Evolutionary conservation across 2,113 vertebrate genomes (phyloP).

Genomic region (Stomatorhinus ivindoensis): DNA sequence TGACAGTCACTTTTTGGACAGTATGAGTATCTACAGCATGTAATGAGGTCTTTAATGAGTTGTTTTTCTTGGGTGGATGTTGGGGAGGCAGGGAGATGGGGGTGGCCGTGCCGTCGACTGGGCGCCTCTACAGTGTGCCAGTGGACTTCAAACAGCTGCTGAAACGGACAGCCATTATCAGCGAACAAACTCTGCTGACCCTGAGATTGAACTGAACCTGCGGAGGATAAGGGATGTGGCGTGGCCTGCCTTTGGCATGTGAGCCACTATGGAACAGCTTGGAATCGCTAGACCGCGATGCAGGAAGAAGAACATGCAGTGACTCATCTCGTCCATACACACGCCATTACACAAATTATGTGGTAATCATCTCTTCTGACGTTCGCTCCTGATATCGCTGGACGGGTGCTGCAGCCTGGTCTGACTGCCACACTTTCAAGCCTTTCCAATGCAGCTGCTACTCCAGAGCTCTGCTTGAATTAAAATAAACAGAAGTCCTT

Average conservation of each 20-base stretch:
- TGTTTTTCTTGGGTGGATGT: neutral
- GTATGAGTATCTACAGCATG: neutral
- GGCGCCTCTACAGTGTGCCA: neutral
- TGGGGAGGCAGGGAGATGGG: neutral
- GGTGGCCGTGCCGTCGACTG: neutral
- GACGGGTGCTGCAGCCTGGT: slow-evolving; percentile 60
- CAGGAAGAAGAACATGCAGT: slow-evolving; percentile 12
- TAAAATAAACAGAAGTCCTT: slow-evolving; percentile 31
- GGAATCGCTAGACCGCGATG: neutral
- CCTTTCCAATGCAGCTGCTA: slow-evolving; percentile 47
- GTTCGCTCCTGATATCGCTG: slow-evolving; percentile 61
- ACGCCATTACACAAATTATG: slow-evolving; percentile 71
- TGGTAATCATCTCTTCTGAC: slow-evolving; percentile 62
- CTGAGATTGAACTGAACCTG: neutral
- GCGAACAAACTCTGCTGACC: neutral
- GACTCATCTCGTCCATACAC: slow-evolving; percentile 40
- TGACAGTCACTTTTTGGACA: neutral
- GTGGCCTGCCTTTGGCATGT: neutral
- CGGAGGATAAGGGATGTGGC: neutral
- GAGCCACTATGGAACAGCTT: neutral
- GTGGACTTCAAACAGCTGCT: neutral
- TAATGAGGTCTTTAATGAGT: neutral
- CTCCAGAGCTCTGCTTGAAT: slow-evolving; percentile 43
- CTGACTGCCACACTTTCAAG: slow-evolving; percentile 60
- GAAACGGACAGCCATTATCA: neutral